A percentile compares a stretch with the other conserved stretches of the same genome.
phyloP scores from a whole-genome alignment of 2,797 vertebrate species.

The Smutsia temminckii region DNA sequence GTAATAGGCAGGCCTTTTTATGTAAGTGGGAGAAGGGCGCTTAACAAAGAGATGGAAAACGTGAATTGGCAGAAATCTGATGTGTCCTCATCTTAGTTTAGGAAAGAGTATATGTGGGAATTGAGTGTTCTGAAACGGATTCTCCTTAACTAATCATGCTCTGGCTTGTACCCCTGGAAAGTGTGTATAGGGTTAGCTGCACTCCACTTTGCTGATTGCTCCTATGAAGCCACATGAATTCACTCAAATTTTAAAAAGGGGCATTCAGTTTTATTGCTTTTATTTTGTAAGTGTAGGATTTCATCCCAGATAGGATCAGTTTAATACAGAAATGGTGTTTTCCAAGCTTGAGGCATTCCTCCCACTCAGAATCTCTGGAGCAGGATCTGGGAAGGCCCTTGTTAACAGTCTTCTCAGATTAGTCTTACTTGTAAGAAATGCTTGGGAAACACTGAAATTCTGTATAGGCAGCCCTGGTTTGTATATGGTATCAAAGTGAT shows the following conservation, averaged over 20 bases:
- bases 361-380: neutral
- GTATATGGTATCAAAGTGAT: slow-evolving; percentile 17
- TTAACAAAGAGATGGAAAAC: slow-evolving; percentile 14
- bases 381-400: neutral
- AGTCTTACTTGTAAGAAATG: slow-evolving; percentile 36
- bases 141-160: neutral
- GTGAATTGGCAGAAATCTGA: neutral
- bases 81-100: slow-evolving; percentile 1
- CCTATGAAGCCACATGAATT: slow-evolving; percentile 1
- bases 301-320: neutral
- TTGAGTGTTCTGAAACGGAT: slow-evolving; percentile 8
- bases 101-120: neutral
- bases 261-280: slow-evolving; percentile 44
- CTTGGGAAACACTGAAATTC: slow-evolving; percentile 18
- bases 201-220: neutral
- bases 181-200: neutral
- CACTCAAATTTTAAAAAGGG: neutral
- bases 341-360: neutral
- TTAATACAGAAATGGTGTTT: slow-evolving; percentile 57
- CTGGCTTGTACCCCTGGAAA: neutral
- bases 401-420: neutral
- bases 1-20: slow-evolving; percentile 33
- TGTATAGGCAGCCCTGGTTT: neutral
- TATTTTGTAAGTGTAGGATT: slow-evolving; percentile 13
- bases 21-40: neutral